phyloP scores from a whole-genome alignment of 1,140 invertebrate genomes.

The Lepidurus couesii region DNA sequence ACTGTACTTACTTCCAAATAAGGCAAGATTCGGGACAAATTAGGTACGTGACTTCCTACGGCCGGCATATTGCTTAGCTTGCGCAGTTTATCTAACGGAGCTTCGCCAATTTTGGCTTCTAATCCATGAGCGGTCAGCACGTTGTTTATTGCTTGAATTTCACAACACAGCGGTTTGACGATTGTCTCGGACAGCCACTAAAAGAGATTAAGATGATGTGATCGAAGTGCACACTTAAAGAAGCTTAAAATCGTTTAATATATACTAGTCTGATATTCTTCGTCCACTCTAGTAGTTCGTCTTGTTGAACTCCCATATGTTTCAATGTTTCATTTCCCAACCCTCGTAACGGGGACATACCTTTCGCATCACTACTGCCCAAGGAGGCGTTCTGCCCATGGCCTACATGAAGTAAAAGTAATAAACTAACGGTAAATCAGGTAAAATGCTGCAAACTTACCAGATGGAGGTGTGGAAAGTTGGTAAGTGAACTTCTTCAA shows the following conservation, averaged over 20 bases:
- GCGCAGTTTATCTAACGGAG: constrained; percentile 60
- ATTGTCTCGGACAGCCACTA: constrained; percentile 76
- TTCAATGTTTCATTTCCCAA: background rate
- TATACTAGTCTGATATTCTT: constrained; percentile 23
- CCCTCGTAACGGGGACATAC: background rate
- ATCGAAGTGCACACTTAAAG: background rate
- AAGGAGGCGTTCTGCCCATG: background rate
- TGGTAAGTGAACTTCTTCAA: constrained; percentile 34
- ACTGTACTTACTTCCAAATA: constrained; percentile 71
- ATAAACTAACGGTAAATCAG: background rate
- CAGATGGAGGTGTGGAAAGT: constrained; percentile 26
- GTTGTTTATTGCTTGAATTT: constrained; percentile 64
- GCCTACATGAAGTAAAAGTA: background rate
- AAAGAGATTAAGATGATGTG: background rate
- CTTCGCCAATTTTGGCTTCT: constrained; percentile 57
- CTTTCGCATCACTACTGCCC: background rate
- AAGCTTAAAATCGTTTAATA: background rate
- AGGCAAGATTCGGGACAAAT: constrained; percentile 61
- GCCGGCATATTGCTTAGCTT: constrained; percentile 50
- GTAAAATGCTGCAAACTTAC: background rate
- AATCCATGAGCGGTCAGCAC: constrained; percentile 60
- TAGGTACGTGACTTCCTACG: constrained; percentile 59
- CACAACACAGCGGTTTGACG: constrained; percentile 58
- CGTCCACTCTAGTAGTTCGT: constrained; percentile 20
- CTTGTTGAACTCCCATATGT: background rate